phyloP scores from a whole-genome alignment of 2,113 vertebrate species.

The Polypterus bichir region DNA sequence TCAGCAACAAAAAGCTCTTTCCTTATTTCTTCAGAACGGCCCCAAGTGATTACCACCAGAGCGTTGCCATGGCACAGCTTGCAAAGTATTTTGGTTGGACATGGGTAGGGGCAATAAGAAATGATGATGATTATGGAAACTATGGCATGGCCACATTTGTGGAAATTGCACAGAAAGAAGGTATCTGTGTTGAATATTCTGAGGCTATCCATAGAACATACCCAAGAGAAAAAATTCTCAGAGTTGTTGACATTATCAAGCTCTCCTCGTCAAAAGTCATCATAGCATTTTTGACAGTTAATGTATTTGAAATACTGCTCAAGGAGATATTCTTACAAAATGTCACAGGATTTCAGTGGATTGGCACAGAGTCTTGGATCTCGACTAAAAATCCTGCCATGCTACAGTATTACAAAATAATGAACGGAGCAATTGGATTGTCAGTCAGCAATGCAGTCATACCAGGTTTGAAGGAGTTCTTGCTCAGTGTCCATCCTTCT shows the following conservation, averaged over 20 bases:
- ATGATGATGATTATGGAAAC: slow-evolving; percentile 43
- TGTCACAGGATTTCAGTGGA: slow-evolving; percentile 14
- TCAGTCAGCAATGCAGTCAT: slow-evolving; percentile 2
- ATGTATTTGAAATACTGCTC: slow-evolving; percentile 3
- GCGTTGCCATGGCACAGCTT: slow-evolving; percentile 10
- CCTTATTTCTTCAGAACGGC: slow-evolving; percentile 36
- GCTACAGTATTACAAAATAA: not conserved
- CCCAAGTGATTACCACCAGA: slow-evolving; percentile 36
- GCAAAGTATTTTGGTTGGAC: slow-evolving; percentile 17
- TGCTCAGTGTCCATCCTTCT: slow-evolving; percentile 6
- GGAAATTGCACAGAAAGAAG: not conserved
- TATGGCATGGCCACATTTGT: slow-evolving; percentile 32
- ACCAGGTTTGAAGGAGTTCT: slow-evolving; percentile 3
- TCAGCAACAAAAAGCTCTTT: slow-evolving; percentile 10
- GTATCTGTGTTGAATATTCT: slow-evolving; percentile 11
- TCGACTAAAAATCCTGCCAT: not conserved
- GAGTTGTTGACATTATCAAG: slow-evolving; percentile 19
- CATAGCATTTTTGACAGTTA: slow-evolving; percentile 4
- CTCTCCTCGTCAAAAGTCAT: slow-evolving; percentile 7
- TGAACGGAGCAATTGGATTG: slow-evolving; percentile 13
- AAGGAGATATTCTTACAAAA: slow-evolving; percentile 12
- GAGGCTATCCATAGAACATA: slow-evolving; percentile 25
- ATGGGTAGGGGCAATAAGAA: slow-evolving; percentile 40
- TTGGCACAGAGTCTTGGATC: slow-evolving; percentile 16
- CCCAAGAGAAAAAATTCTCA: slow-evolving; percentile 8